Base-by-base conservation (phyloP, 37 sponge, comb jelly and placozoan genomes). In the Lycopodina hypogea region DNA sequence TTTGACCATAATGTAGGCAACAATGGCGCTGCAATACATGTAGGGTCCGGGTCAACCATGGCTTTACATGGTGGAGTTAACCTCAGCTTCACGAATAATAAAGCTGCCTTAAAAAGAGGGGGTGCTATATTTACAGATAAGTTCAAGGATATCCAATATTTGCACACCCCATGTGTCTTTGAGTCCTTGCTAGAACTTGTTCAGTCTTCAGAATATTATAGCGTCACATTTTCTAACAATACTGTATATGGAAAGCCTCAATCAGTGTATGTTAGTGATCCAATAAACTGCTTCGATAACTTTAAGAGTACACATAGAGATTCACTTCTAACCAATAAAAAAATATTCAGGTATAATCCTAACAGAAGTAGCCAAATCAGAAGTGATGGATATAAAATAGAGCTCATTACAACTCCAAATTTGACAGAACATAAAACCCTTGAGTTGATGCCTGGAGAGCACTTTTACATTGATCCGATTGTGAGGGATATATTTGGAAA, bases 361-460 rank as follows among this genome's bases (percentile, higher is more conserved):
- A 65, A 65, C 34, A 30, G 1, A 3, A 4, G 3, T 15, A 65
- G 34, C 32, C 66, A 65, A 65, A 33, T 65, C 18, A 2, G 11
- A 2, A 30, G 33, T 33, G 3, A 28, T 8, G 66, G 11, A 32
- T 32, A 17, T 30, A 34, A 7, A 3, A 65, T 65, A 34, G 30
- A 17, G 17, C 32, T 65, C 35, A 7, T 9, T 7, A 65, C 33
- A 12, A 65, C 9, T 14, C 66, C 66, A 65, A 14, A 65, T 2
- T 30, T 17, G 30, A 65, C 48, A 45, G n/a, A 17, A 1, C 2
- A 68, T 40, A 8, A 55, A 11, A 80, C 69, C 3, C 52, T 60
- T 14, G 19, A 73, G 9, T 56, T 76, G 9, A 80, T 80, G 81
- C 72, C 50, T 2, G 81, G 81, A 7, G 42, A 69, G 21, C 69